A percentile compares a stretch with the other conserved stretches of the same genome.
Evolutionary conservation across 2,797 vertebrate species (phyloP).

Genomic region (Neosalanx taihuensis): DNA sequence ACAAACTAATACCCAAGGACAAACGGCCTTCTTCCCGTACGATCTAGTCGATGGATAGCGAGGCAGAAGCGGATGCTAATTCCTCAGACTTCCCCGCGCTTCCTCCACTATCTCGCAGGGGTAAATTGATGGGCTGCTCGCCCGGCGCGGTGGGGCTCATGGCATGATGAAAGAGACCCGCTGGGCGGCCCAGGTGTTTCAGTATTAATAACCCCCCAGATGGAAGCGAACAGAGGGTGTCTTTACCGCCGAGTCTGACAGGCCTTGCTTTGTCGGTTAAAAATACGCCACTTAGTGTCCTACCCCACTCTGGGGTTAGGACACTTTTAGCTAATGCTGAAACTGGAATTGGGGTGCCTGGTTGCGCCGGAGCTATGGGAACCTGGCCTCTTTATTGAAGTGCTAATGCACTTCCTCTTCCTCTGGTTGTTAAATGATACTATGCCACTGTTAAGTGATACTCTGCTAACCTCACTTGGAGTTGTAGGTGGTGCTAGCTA

Average conservation of each 20-base stretch:
- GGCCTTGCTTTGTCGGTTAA: not conserved
- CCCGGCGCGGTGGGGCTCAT: not conserved
- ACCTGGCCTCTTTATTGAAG: not conserved
- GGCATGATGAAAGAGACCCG: constrained; percentile 14
- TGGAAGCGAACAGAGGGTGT: not conserved
- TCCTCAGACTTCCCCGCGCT: not conserved
- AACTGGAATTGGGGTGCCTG: not conserved
- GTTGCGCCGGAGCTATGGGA: not conserved
- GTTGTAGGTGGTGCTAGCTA: not conserved
- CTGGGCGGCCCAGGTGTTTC: constrained; percentile 16
- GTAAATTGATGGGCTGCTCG: constrained; percentile 4
- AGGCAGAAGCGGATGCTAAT: not conserved
- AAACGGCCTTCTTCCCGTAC: not conserved
- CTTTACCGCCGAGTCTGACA: not conserved
- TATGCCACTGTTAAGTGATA: not conserved
- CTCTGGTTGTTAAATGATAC: not conserved
- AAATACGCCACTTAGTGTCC: constrained; percentile 5
- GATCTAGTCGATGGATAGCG: not conserved
- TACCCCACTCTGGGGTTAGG: not conserved
- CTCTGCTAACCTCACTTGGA: not conserved
- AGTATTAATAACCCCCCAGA: constrained; percentile 14
- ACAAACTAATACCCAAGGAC: constrained; percentile 3
- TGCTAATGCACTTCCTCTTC: not conserved
- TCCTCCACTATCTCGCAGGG: constrained; percentile 4
- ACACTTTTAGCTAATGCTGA: not conserved